phyloP scores from a whole-genome alignment of 1,140 invertebrate species.

The Archivesica marissinica region DNA sequence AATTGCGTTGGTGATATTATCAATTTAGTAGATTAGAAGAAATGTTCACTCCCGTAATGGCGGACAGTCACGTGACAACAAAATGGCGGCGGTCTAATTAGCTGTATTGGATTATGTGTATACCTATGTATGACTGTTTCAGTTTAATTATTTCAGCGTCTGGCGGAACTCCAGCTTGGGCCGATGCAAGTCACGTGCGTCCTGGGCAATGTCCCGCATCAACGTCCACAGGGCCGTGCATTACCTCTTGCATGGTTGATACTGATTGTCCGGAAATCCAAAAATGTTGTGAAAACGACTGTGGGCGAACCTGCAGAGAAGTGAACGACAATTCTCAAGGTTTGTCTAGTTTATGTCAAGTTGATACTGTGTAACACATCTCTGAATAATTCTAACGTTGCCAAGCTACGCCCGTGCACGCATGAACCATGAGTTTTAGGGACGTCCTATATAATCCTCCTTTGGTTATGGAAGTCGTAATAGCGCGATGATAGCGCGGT shows the following conservation, averaged over 20 bases:
- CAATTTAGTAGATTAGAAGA: neutral
- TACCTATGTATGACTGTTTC: too few relatives aligned
- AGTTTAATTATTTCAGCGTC: conserved; percentile 3
- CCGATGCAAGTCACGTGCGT: neutral
- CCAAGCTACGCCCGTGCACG: too few relatives aligned
- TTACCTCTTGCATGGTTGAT: conserved; percentile 31
- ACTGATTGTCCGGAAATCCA: conserved; percentile 31
- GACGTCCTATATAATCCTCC: too few relatives aligned
- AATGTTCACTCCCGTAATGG: neutral
- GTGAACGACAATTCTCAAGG: too few relatives aligned
- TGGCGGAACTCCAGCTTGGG: neutral
- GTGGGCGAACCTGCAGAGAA: conserved; percentile 38
- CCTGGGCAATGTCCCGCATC: conserved; percentile 41
- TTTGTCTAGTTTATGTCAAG: too few relatives aligned
- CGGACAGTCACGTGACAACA: neutral
- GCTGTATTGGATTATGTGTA: neutral
- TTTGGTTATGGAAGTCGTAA: too few relatives aligned
- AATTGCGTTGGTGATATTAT: neutral
- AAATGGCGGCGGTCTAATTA: neutral
- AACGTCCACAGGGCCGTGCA: conserved; percentile 28
- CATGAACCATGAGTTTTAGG: too few relatives aligned
- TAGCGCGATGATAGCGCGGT: too few relatives aligned
- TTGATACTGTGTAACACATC: too few relatives aligned
- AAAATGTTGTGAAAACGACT: conserved; percentile 46
- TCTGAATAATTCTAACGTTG: too few relatives aligned